These are phyloP conservation scores for Thinocorus orbignyianus DNA, from an alignment of 2,113 vertebrate genomes.

Conservation along the genomic window DNA sequence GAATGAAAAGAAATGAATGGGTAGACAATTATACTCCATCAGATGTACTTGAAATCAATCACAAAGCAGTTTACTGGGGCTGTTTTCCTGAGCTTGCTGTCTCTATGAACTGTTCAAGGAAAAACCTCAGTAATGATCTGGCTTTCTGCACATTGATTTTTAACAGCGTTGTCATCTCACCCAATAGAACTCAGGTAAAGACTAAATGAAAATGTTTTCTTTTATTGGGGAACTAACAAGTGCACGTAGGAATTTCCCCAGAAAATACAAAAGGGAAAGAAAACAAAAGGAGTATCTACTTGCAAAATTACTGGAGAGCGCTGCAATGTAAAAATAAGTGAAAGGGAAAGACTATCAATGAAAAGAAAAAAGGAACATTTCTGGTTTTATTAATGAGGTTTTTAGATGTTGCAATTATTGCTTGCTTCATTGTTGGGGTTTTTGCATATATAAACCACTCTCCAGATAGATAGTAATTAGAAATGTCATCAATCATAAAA, in stretches of 20 bases:
- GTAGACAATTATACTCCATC: conserved; percentile 42
- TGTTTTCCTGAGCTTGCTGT: conserved; percentile 15
- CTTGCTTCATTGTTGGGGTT: not conserved
- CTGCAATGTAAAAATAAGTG: not conserved
- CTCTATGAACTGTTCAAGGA: conserved; percentile 25
- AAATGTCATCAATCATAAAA: not conserved
- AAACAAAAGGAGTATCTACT: not conserved
- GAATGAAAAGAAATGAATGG: conserved; percentile 33
- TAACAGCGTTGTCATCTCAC: conserved; percentile 13
- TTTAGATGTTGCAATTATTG: not conserved
- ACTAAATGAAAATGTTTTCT: not conserved
- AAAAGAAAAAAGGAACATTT: not conserved
- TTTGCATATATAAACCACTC: not conserved
- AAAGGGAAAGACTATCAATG: not conserved
- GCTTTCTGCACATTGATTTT: conserved; percentile 44
- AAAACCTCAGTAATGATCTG: conserved; percentile 36
- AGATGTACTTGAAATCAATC: conserved; percentile 61
- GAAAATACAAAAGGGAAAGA: not conserved
- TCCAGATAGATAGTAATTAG: not conserved
- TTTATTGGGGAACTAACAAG: not conserved
- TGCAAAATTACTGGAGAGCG: not conserved
- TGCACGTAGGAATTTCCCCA: not conserved
- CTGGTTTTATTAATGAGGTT: not conserved
- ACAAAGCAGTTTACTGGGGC: not conserved
- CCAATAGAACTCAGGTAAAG: conserved; percentile 9